A percentile compares a stretch with the other conserved stretches of the same genome.
These are phyloP conservation scores for Epinephelus coioides DNA, from an alignment of 2,797 vertebrate genomes.

Conservation along the genomic window DNA sequence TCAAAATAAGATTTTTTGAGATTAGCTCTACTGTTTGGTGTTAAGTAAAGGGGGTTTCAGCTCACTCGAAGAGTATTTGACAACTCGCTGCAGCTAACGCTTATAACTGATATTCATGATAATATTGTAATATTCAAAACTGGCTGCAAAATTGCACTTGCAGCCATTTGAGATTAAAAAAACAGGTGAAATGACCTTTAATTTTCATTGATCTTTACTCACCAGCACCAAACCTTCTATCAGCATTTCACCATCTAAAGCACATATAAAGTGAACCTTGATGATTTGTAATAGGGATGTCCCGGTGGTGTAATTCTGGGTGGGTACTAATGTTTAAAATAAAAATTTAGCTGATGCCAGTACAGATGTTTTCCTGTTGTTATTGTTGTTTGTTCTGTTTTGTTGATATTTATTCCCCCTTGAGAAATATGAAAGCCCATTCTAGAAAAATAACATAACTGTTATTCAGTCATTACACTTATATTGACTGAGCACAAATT, in stretches of 20 bases:
- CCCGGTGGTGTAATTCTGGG: too few species aligned
- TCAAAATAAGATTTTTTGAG: background rate
- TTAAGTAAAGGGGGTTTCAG: background rate
- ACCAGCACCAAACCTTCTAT: background rate
- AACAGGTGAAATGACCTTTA: background rate
- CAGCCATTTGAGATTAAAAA: background rate
- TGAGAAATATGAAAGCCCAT: too few species aligned
- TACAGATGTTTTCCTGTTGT: too few species aligned
- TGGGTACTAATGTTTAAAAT: too few species aligned
- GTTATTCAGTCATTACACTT: too few species aligned
- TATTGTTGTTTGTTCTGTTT: too few species aligned
- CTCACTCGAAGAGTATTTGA: background rate
- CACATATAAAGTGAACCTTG: background rate
- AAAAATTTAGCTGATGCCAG: too few species aligned
- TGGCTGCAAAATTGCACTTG: background rate
- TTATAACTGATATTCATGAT: background rate
- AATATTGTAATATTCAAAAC: background rate
- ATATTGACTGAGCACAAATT: too few species aligned
- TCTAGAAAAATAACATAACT: too few species aligned
- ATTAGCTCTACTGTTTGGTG: background rate
- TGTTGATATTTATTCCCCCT: too few species aligned
- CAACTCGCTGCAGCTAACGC: background rate
- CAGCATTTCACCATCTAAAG: background rate
- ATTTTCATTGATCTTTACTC: slow-evolving; percentile 9
- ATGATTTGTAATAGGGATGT: background rate